Percentiles rank a stretch among this genome's conserved stretches.
phyloP scores from a whole-genome alignment of 2,888 invertebrate species.

The Drosophila peninsularis region DNA sequence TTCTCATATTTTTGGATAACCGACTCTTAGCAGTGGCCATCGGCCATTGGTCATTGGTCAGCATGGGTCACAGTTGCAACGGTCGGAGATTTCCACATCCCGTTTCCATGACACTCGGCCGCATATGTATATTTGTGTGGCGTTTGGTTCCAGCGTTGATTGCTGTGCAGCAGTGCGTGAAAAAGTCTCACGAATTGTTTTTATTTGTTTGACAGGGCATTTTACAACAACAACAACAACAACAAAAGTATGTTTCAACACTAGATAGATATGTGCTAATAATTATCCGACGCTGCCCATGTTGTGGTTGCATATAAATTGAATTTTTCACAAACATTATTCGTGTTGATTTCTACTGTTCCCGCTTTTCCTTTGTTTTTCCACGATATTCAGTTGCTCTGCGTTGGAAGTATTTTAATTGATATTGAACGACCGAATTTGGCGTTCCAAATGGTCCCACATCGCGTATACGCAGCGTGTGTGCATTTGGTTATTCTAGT shows the following conservation, averaged over 20 bases:
- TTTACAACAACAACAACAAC: constrained; percentile 12
- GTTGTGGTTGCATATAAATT: constrained; percentile 75
- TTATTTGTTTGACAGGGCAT: constrained; percentile 39
- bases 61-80: constrained; percentile 16
- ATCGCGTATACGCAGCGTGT: constrained; percentile 51
- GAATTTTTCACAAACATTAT: constrained; percentile 71
- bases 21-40: constrained; percentile 2
- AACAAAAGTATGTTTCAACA: constrained; percentile 26
- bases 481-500: constrained; percentile 14
- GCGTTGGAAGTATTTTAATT: constrained; percentile 64
- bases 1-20: constrained; percentile 16
- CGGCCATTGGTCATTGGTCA: too few relatives aligned
- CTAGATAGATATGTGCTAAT: constrained; percentile 13
- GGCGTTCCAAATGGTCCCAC: constrained; percentile 48
- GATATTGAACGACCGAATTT: constrained; percentile 42
- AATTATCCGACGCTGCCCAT: constrained; percentile 18
- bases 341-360: constrained; percentile 47
- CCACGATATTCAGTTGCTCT: constrained; percentile 7
- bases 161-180: constrained; percentile 71
- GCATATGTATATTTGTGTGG: neutral
- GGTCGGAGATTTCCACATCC: constrained; percentile 13
- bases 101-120: constrained; percentile 4
- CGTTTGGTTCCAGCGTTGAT: constrained; percentile 73
- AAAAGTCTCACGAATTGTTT: constrained; percentile 57
- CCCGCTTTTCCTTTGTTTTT: constrained; percentile 27